Evolutionary conservation across 2,113 vertebrate genomes (phyloP).

Genomic region (Petrocephalus zakoni): DNA sequence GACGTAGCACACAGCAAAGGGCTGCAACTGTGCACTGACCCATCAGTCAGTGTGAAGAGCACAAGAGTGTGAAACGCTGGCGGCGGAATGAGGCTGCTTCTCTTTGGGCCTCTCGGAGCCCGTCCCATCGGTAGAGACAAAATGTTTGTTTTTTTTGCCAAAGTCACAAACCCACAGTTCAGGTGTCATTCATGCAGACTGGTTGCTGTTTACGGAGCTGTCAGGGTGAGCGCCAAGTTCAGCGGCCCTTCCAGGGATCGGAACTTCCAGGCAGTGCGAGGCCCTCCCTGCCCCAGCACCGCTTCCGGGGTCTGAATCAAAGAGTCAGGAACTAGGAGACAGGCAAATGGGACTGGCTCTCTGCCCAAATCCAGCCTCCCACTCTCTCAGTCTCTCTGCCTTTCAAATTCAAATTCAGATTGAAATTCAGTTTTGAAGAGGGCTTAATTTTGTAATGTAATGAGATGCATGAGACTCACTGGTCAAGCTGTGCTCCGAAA

Average conservation of each 20-base stretch:
- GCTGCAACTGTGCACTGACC: neutral
- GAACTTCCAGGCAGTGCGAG: neutral
- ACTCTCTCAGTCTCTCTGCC: constrained; percentile 2
- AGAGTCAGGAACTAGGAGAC: neutral
- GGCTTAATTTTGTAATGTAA: neutral
- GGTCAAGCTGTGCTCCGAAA: neutral
- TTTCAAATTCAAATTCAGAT: neutral
- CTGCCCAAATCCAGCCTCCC: neutral
- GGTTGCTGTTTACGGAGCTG: neutral
- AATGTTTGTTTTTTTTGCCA: neutral
- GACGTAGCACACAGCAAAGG: neutral
- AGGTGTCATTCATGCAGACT: neutral
- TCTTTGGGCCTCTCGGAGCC: neutral
- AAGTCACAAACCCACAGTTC: neutral
- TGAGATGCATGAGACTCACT: neutral
- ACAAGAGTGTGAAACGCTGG: neutral
- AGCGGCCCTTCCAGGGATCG: neutral
- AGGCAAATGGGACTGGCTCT: neutral
- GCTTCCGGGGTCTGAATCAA: neutral
- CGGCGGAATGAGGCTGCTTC: neutral
- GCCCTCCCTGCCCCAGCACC: neutral
- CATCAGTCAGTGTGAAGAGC: neutral
- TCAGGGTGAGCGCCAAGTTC: neutral
- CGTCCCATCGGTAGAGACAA: neutral
- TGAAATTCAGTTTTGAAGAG: neutral